A percentile compares a stretch with the other conserved stretches of the same genome.
Evolutionary conservation across 2,113 vertebrate species (phyloP).

Genomic region (Stercorarius parasiticus): DNA sequence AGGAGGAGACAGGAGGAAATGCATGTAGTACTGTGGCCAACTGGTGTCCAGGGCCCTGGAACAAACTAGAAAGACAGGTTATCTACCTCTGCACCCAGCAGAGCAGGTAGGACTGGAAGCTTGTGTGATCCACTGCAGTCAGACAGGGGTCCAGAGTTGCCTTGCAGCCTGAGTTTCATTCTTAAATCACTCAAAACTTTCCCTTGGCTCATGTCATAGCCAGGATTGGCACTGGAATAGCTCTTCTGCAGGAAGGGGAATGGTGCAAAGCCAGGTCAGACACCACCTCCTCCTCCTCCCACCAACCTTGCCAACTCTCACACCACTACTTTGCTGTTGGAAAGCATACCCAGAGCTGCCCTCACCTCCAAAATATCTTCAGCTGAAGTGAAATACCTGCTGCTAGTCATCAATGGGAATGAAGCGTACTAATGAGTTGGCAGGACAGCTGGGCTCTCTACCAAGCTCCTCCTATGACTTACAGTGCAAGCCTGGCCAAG

Average conservation of each 20-base stretch:
- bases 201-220: background rate
- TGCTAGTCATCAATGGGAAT: background rate
- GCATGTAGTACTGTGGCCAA: background rate
- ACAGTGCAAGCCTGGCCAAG: background rate
- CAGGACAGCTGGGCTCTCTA: background rate
- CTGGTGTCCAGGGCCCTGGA: background rate
- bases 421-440: background rate
- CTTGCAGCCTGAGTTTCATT: background rate
- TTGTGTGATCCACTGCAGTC: background rate
- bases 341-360: background rate
- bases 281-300: background rate
- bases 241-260: background rate
- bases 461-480: background rate
- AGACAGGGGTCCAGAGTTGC: background rate
- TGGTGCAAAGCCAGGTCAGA: background rate
- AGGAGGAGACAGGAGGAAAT: background rate
- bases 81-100: background rate
- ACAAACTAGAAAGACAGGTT: background rate
- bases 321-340: background rate
- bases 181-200: background rate
- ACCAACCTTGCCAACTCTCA: background rate
- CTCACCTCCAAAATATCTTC: background rate
- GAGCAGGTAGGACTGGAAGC: background rate
- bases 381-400: background rate
- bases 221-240: no score